These are phyloP conservation scores for Micromys minutus DNA, from an alignment of 2,113 vertebrate genomes.

Conservation along the genomic window DNA sequence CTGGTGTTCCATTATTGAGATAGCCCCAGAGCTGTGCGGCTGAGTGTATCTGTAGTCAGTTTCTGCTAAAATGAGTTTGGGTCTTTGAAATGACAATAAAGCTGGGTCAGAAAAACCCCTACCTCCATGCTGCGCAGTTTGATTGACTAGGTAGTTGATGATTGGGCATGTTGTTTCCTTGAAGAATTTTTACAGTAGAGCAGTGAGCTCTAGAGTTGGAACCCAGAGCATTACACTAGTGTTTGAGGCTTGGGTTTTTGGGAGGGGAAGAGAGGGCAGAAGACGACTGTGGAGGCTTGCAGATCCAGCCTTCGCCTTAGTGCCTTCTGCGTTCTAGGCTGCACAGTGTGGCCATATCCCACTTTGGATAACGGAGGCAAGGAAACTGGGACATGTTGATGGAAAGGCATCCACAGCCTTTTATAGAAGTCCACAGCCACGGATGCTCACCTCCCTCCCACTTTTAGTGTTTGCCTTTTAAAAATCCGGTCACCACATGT, in stretches of 20 bases:
- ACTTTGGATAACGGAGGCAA: neutral
- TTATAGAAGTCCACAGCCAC: neutral
- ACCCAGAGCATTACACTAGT: neutral
- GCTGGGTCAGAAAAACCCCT: neutral
- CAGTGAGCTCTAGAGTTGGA: neutral
- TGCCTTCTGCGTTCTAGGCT: neutral
- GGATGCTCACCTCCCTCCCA: neutral
- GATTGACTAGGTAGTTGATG: neutral
- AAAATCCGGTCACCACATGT: too few species aligned
- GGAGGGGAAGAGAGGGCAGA: neutral
- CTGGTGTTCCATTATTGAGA: slow-evolving; percentile 6
- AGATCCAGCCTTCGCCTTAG: neutral
- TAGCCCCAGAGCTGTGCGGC: neutral
- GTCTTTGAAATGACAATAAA: neutral
- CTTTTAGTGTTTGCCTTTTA: neutral
- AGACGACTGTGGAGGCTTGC: fast-evolving
- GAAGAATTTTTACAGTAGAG: neutral
- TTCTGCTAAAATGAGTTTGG: neutral
- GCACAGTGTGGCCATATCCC: neutral
- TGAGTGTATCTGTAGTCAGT: neutral
- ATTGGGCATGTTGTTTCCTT: neutral
- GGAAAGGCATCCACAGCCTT: too few species aligned
- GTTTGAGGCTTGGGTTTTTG: neutral
- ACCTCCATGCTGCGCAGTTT: neutral
- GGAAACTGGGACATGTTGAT: neutral